Evolutionary conservation across 2,113 vertebrate species (phyloP).

Genomic region (Chamaetylas fuelleborni): DNA sequence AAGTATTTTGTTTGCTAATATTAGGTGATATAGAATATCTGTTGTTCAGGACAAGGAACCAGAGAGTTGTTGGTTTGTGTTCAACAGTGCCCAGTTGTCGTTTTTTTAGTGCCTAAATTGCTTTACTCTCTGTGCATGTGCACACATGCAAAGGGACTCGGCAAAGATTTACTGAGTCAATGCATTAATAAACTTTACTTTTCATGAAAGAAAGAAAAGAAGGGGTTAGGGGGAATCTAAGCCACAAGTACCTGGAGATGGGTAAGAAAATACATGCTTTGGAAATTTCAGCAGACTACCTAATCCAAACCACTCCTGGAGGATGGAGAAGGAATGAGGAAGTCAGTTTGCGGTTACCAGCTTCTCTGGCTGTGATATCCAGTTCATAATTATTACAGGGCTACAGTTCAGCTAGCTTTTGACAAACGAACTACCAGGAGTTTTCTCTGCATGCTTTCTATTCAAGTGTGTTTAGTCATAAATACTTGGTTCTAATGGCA

Average conservation of each 20-base stretch:
- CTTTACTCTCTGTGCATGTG: not conserved
- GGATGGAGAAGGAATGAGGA: constrained; percentile 78
- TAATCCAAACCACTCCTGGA: constrained; percentile 68
- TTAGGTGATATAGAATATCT: constrained; percentile 32
- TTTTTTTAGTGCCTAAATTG: not conserved
- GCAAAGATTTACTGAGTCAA: not conserved
- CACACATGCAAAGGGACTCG: fast-evolving
- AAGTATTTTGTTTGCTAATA: constrained; percentile 45
- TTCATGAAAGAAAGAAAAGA: not conserved
- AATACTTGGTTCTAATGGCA: constrained; percentile 29
- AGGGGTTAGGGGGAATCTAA: not conserved
- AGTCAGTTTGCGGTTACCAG: constrained; percentile 51
- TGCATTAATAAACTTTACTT: not conserved
- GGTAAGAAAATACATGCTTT: constrained; percentile 20
- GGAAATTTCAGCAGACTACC: constrained; percentile 38
- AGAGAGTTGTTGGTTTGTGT: not conserved
- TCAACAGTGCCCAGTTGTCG: not conserved
- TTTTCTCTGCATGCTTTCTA: constrained; percentile 42
- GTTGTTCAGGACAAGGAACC: not conserved
- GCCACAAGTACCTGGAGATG: not conserved
- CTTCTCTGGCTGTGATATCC: constrained; percentile 38
- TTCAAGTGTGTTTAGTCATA: constrained; percentile 52
- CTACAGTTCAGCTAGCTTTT: constrained; percentile 47
- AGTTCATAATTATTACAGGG: constrained; percentile 56
- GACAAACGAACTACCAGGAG: constrained; percentile 39